Evolutionary conservation across 1,140 invertebrate species (phyloP), one percentile per base, ranked within the genome.

Genomic region (Euglossa dilemma): DNA sequence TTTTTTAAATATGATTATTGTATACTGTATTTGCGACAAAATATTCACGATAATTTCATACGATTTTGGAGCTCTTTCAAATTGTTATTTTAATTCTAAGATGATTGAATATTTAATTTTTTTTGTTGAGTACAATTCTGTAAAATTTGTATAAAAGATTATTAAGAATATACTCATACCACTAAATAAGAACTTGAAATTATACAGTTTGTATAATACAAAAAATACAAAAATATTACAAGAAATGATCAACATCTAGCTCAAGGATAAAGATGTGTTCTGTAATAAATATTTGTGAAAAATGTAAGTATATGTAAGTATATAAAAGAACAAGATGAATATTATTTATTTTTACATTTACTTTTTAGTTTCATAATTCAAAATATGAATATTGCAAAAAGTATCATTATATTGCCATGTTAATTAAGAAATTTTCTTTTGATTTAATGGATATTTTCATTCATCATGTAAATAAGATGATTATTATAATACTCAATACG

Each of bases 101-200:
- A 36, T 63, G 28, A 61, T 77, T 7, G 36, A 70, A 83, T 70
- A 61, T 70, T 45, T 36, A 70, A 52, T 70, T 76, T 25, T n/a
- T 36, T 57, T 54, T 71, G 25, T 66, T 70, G 50, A 16, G 45
- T 77, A 64, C 25, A 72, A 57, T 56, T 56, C 61, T 79, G 66
- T 79, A 84, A 64, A 84, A 80, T 87, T 76, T 84, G 76, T 88
- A 87, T 47, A 88, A 76, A 87, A 81, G 67, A 81, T 85, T 77
- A 36, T 77, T 59, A 86, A 74, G 52, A 61, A 87, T 78, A 81
- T 87, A 87, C 66, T 81, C 82, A 71, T 85, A 81, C 77, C 45
- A 70, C 47, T 66, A 59, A 88, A 87, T 80, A 78, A 85, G 61
- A 64, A 47, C 61, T 64, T 74, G 14, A 81, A 61, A 76, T 80